phyloP scores from a whole-genome alignment of 2,113 vertebrate species.

The Macquaria australasica region DNA sequence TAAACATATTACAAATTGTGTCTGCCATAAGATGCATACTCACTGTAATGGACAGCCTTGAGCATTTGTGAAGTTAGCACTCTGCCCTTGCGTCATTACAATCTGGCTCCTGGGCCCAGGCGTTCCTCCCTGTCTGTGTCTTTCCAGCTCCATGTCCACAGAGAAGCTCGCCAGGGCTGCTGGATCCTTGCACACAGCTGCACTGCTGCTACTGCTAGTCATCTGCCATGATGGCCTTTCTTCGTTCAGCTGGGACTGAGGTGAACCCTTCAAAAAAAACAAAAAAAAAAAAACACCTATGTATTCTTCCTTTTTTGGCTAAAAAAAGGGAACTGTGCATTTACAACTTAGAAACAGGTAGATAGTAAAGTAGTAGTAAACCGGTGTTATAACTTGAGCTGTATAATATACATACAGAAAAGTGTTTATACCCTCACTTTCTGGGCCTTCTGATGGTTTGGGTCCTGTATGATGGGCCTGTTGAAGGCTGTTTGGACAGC shows the following conservation, averaged over 20 bases:
- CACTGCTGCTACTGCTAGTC: background rate
- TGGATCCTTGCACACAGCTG: constrained; percentile 18
- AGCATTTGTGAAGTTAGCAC: background rate
- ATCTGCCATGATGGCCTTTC: background rate
- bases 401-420: background rate
- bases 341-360: background rate
- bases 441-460: background rate
- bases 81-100: background rate
- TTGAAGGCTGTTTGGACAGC: constrained; percentile 17
- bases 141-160: constrained; percentile 62
- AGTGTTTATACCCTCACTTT: background rate
- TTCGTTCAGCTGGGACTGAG: constrained; percentile 36
- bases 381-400: background rate
- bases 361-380: too few relatives aligned
- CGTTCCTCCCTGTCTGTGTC: too few relatives aligned
- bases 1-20: background rate
- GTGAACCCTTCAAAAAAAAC: constrained; percentile 16
- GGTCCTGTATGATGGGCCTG: background rate
- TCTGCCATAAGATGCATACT: constrained; percentile 1
- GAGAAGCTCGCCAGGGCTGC: constrained; percentile 30
- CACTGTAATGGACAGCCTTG: constrained; percentile 5
- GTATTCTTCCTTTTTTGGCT: background rate
- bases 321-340: background rate
- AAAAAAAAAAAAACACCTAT: background rate
- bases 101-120: background rate